Conservation (phyloP, 2,797 vertebrate species). For the Anguilla obscura region DNA sequence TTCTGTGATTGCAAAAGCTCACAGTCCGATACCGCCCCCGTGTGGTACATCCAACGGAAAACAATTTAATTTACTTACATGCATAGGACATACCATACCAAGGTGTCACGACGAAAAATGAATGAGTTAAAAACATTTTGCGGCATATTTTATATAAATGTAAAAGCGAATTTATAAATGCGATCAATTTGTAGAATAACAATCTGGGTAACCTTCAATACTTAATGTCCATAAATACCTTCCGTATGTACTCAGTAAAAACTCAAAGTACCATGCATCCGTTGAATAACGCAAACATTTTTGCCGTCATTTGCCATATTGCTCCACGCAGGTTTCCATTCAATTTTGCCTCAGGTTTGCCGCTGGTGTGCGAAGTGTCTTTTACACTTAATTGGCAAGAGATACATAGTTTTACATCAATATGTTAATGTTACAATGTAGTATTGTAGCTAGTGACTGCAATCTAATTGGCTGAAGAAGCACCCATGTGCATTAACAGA, state of each 20-base stretch:
- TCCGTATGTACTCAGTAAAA: neutral
- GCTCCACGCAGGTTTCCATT: neutral
- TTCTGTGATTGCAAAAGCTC: neutral
- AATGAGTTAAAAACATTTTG: neutral
- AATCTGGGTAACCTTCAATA: neutral
- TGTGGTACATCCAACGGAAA: neutral
- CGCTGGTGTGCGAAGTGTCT: neutral
- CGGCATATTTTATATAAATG: neutral
- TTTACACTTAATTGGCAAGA: neutral
- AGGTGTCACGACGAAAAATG: neutral
- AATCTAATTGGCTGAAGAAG: neutral
- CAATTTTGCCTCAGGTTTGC: neutral
- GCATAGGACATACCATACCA: neutral
- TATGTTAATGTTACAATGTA: neutral
- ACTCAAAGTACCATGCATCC: neutral
- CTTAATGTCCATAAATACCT: neutral
- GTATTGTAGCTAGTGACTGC: neutral
- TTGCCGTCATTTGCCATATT: neutral
- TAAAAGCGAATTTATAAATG: neutral
- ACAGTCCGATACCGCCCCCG: conserved; percentile 24
- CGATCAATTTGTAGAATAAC: neutral
- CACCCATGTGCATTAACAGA: neutral
- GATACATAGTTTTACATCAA: neutral
- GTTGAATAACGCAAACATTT: neutral
- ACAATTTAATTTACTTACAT: too few relatives aligned